Percentiles rank a stretch among this genome's conserved stretches.
Conservation (phyloP, 2,888 invertebrate species). For the Tetanocera ferruginea region DNA sequence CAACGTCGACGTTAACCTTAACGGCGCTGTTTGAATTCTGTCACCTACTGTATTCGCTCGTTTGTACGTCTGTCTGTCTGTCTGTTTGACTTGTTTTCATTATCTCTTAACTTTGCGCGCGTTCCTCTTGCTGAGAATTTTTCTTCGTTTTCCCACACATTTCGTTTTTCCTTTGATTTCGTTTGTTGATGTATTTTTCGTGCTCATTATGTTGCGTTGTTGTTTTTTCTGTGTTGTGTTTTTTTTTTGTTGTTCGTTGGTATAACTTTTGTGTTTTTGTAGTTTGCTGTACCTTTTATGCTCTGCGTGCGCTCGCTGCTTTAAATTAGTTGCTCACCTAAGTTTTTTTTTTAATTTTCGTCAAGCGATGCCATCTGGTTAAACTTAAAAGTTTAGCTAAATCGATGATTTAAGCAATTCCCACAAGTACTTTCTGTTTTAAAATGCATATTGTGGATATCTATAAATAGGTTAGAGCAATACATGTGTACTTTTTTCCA, state of each 20-base stretch:
- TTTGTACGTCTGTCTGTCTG: not conserved
- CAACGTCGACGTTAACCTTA: not conserved
- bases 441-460: too few relatives aligned
- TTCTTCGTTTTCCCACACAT: constrained; percentile 13
- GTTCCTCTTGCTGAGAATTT: not conserved
- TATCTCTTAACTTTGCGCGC: constrained; percentile 23
- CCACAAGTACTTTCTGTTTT: too few relatives aligned
- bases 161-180: constrained; percentile 22
- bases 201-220: constrained; percentile 10
- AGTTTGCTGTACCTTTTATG: constrained; percentile 61
- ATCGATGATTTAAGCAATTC: too few relatives aligned
- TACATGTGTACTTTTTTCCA: too few relatives aligned
- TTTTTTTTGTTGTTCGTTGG: constrained; percentile 57
- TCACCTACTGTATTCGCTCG: not conserved
- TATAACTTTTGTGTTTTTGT: constrained; percentile 60
- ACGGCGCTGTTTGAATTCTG: not conserved
- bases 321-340: not conserved
- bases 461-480: too few relatives aligned
- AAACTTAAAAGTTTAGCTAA: not conserved
- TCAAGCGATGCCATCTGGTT: not conserved
- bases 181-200: constrained; percentile 47
- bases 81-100: not conserved
- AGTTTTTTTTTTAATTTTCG: not conserved
- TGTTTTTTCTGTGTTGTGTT: constrained; percentile 44
- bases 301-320: not conserved